Evolutionary conservation across 2,888 invertebrate species (phyloP).

Genomic region (Lycia hirtaria): DNA sequence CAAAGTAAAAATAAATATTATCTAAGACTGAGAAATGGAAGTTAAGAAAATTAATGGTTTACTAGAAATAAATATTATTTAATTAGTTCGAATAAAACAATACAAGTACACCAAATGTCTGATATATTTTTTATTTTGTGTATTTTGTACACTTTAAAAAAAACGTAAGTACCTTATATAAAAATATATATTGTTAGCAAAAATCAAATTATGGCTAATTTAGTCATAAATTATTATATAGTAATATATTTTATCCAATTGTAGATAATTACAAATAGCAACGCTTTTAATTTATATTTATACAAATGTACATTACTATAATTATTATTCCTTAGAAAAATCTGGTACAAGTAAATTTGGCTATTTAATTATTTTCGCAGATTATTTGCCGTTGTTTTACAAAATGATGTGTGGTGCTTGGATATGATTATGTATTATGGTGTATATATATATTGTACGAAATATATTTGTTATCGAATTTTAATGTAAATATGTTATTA

Average conservation of each 20-base stretch:
- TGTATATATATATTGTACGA: not conserved
- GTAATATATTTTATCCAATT: not conserved
- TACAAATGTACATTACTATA: not conserved
- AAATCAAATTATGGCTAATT: not conserved
- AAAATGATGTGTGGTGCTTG: slow-evolving; percentile 45
- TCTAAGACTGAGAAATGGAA: no score
- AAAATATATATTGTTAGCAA: not conserved
- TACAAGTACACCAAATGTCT: no score
- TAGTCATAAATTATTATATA: not conserved
- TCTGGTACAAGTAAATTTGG: not conserved
- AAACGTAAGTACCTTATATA: not conserved
- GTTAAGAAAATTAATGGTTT: no score
- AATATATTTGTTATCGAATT: slow-evolving; percentile 10
- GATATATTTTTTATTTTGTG: no score
- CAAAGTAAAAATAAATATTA: no score
- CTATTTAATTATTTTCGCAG: not conserved
- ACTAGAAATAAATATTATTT: no score
- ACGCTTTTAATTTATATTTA: no score
- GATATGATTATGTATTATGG: slow-evolving; percentile 12
- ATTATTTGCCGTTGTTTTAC: not conserved
- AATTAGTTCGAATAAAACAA: no score
- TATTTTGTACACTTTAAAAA: not conserved
- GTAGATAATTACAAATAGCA: not conserved
- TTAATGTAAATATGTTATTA: slow-evolving; percentile 32
- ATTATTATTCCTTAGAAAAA: not conserved